These are phyloP conservation scores for Babyrousa celebensis DNA, from an alignment of 2,797 vertebrate species.

Conservation along the genomic window DNA sequence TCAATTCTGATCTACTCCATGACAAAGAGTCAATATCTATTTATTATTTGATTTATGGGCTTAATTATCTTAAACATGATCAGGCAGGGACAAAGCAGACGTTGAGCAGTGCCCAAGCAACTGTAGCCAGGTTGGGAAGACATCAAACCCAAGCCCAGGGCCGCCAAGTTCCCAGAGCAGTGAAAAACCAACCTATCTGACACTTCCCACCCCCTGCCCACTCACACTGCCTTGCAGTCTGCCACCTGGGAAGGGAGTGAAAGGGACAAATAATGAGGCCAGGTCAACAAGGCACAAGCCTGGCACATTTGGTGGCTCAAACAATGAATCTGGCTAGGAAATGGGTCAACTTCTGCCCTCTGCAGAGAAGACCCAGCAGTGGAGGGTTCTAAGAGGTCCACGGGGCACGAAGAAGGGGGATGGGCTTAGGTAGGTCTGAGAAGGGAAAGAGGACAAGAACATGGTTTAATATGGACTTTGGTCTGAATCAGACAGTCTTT, in stretches of 20 bases:
- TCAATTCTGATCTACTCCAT: slow-evolving; percentile 88
- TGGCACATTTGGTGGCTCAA: background rate
- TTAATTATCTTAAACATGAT: slow-evolving; percentile 90
- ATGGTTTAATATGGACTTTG: rapidly evolving
- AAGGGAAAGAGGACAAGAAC: background rate
- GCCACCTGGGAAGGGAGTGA: background rate
- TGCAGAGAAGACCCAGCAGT: rapidly evolving
- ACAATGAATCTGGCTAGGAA: background rate
- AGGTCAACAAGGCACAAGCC: background rate
- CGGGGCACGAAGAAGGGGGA: background rate
- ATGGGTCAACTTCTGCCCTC: background rate
- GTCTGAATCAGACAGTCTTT: background rate
- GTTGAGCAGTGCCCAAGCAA: background rate
- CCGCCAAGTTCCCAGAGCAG: rapidly evolving
- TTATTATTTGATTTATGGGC: slow-evolving; percentile 92
- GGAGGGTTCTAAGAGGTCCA: background rate
- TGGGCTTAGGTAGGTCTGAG: rapidly evolving
- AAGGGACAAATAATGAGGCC: background rate
- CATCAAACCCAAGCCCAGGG: background rate
- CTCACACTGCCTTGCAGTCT: background rate
- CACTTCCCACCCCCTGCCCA: rapidly evolving
- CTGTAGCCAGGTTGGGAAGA: background rate
- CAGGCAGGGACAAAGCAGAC: slow-evolving; percentile 67
- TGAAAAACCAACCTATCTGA: rapidly evolving
- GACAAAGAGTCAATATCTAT: slow-evolving; percentile 91